Evolutionary conservation across 2,113 vertebrate genomes (phyloP), one percentile per base, ranked within the genome.

Genomic region (Paracanthobrama guichenoti): DNA sequence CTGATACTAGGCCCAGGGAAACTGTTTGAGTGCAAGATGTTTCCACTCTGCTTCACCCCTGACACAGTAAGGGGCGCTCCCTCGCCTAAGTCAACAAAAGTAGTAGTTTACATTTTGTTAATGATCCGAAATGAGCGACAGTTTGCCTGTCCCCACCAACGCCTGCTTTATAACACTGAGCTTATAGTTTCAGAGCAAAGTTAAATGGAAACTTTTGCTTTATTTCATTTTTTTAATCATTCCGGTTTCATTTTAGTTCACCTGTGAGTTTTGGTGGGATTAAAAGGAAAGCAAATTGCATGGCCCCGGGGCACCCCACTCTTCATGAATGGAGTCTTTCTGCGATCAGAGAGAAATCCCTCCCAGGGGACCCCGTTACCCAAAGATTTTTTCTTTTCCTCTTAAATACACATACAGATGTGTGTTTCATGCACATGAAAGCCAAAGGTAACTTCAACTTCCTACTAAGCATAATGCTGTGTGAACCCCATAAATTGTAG

Each of bases 241-340:
- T 88, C 76, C 90, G 92, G 94, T 89, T 75, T 88, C 66, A 93
- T 90, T 86, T 94, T 93, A 93, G 92, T 91, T 91, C 93, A 95
- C 95, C 94, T 93, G 94, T 93, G 94, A 93, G 93, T 93, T 95
- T 96, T 93, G 91, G 91, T 91, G 90, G 90, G 92, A 94, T 96
- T 96, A 94, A 94, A 94, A 95, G 94, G 95, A 92, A 94, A 94
- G 94, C 91, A 96, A 96, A 97, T 95, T 93, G 95, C 96, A 96
- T 93, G 91, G 93, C 94, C 95, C 77, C 90, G 90, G 94, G 79
- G 94, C 92, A 90, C 92, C 94, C 90, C 88, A 90, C 69, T 76
- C 92, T 89, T 90, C 90, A 97, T 97, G 96, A 98, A 98, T 97
- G 95, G 93, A 95, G 92, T 78, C 96, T 97, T 97, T 97, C 95